These are phyloP conservation scores for Clupea harengus DNA, from an alignment of 2,113 vertebrate genomes.

Conservation along the genomic window DNA sequence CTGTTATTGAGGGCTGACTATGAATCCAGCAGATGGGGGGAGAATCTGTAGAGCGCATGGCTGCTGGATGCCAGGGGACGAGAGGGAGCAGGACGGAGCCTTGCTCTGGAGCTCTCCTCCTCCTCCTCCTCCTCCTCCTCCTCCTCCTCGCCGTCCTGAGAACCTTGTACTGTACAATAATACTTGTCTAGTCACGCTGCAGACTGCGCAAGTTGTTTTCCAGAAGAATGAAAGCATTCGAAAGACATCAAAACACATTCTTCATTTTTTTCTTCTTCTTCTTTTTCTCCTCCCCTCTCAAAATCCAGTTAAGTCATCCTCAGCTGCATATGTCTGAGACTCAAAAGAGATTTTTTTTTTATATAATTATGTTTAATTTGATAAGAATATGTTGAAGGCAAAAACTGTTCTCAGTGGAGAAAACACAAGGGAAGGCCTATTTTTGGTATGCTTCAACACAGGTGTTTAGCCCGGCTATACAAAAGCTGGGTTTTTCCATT, in stretches of 20 bases:
- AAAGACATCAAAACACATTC: slow-evolving; percentile 7
- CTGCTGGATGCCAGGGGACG: slow-evolving; percentile 19
- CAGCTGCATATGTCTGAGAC: slow-evolving; percentile 7
- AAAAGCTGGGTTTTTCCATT: slow-evolving; percentile 14
- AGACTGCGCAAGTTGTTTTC: slow-evolving; percentile 1
- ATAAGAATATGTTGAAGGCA: slow-evolving; percentile 18
- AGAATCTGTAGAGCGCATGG: neutral
- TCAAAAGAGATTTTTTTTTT: slow-evolving; percentile 31
- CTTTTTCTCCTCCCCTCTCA: neutral
- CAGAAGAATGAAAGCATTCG: slow-evolving; percentile 13
- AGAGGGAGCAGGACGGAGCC: slow-evolving; percentile 24
- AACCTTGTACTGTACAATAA: neutral
- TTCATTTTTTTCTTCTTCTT: neutral
- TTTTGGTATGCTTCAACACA: slow-evolving; percentile 17
- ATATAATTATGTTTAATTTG: slow-evolving; percentile 39
- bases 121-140: slow-evolving; percentile 35
- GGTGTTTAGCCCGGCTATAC: slow-evolving; percentile 20
- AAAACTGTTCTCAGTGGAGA: slow-evolving; percentile 1
- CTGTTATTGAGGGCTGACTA: slow-evolving; percentile 93
- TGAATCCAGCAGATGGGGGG: slow-evolving; percentile 83
- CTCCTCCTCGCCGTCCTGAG: slow-evolving; percentile 34
- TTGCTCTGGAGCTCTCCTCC: neutral
- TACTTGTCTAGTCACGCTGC: slow-evolving; percentile 5
- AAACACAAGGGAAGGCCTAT: slow-evolving; percentile 21
- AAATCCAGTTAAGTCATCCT: neutral